These are phyloP conservation scores for Myrmecobius fasciatus DNA, from an alignment of 2,113 vertebrate species.

Conservation along the genomic window DNA sequence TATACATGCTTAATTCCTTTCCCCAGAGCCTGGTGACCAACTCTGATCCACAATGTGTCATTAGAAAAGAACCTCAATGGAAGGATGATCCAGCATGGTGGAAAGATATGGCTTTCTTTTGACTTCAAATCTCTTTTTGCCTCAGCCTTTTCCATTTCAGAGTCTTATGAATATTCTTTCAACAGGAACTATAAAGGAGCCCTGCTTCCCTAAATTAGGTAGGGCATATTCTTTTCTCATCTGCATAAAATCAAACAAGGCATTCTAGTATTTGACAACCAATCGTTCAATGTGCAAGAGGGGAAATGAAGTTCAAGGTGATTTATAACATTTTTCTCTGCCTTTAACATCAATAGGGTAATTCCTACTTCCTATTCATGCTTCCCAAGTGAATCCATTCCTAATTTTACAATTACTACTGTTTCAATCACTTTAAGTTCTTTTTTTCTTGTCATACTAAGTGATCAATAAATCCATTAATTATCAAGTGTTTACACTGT, in stretches of 20 bases:
- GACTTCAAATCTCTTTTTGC: neutral
- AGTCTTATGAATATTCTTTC: neutral
- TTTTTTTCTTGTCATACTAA: neutral
- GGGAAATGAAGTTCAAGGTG: neutral
- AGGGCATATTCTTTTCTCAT: neutral
- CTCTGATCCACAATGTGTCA: neutral
- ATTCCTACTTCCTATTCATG: neutral
- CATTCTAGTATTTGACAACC: neutral
- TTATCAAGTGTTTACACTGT: neutral
- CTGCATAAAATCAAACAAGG: neutral
- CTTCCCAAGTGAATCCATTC: neutral
- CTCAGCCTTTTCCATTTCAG: neutral
- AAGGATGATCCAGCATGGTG: neutral
- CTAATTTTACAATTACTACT: neutral
- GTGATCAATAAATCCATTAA: neutral
- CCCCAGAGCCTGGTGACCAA: neutral
- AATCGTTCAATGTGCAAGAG: neutral
- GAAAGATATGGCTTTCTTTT: neutral
- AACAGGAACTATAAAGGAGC: neutral
- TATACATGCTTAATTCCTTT: neutral
- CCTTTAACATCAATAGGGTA: neutral
- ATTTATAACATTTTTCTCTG: neutral
- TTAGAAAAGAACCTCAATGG: neutral
- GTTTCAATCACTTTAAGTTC: neutral
- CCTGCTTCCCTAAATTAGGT: neutral